Evolutionary conservation across 2,113 vertebrate species (phyloP).

Genomic region (Ailuropoda melanoleuca): DNA sequence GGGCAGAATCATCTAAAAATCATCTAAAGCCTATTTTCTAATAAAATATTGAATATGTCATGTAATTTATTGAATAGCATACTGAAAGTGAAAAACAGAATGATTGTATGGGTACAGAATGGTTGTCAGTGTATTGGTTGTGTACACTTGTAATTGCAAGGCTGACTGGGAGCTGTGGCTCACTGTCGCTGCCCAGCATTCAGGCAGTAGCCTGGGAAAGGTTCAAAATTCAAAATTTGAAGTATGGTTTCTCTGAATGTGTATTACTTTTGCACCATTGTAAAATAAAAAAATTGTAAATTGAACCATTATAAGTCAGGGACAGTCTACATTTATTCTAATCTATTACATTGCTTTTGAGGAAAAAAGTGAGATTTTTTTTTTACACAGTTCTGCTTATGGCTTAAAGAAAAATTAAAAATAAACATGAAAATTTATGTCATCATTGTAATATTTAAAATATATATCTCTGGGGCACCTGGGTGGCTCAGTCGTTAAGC

Average conservation of each 20-base stretch:
- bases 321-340: background rate
- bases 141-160: background rate
- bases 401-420: background rate
- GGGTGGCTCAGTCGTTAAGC: no score
- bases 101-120: background rate
- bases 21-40: background rate
- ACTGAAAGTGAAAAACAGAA: background rate
- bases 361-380: background rate
- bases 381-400: background rate
- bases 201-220: background rate
- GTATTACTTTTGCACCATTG: background rate
- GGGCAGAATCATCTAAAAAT: background rate
- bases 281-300: background rate
- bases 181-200: background rate
- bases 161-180: background rate
- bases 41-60: background rate
- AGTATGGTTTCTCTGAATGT: background rate
- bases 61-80: background rate
- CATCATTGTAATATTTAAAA: background rate
- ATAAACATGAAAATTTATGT: background rate
- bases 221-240: background rate
- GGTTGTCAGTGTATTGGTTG: background rate
- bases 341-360: background rate
- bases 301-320: background rate
- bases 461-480: background rate